phyloP scores from a whole-genome alignment of 2,797 vertebrate species.

The Chaetodon trifasciatus region DNA sequence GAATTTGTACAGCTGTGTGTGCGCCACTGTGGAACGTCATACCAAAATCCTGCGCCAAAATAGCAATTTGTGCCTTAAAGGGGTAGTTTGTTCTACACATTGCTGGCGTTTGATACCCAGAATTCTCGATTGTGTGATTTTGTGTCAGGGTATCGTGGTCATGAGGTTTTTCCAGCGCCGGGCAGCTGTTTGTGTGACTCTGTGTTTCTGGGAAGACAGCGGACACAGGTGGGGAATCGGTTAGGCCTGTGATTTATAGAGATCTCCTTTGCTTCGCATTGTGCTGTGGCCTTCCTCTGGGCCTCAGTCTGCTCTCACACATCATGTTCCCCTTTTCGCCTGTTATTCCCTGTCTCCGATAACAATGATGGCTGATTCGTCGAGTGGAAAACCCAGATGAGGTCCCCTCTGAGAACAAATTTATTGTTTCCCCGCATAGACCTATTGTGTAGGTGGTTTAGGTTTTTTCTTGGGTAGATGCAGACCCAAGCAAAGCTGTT shows the following conservation, averaged over 20 bases:
- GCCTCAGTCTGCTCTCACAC: slow-evolving; percentile 65
- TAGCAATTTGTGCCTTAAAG: slow-evolving; percentile 55
- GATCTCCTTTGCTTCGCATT: slow-evolving; percentile 74
- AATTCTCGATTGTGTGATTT: slow-evolving; percentile 52
- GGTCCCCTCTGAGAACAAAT: slow-evolving; percentile 56
- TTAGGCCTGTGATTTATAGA: slow-evolving; percentile 81
- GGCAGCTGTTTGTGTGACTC: slow-evolving; percentile 68
- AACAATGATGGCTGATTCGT: slow-evolving; percentile 73
- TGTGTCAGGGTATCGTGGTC: slow-evolving; percentile 36
- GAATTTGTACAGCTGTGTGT: slow-evolving; percentile 58
- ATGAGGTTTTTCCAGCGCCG: slow-evolving; percentile 57
- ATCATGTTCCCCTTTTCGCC: slow-evolving; percentile 50
- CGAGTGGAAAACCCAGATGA: slow-evolving; percentile 64
- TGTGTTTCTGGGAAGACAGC: slow-evolving; percentile 76
- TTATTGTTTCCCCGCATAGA: slow-evolving; percentile 59
- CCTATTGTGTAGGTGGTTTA: slow-evolving; percentile 49
- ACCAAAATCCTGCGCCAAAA: slow-evolving; percentile 42
- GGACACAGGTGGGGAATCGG: slow-evolving; percentile 84
- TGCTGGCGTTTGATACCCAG: slow-evolving; percentile 39
- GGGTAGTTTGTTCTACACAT: slow-evolving; percentile 41
- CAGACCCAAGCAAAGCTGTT: slow-evolving; percentile 13
- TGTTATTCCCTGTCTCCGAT: slow-evolving; percentile 62
- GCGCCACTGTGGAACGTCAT: slow-evolving; percentile 42
- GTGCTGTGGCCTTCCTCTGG: slow-evolving; percentile 77
- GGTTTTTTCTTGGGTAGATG: slow-evolving; percentile 41